Evolutionary conservation across 2,888 invertebrate species (phyloP), one percentile per base, ranked within the genome.

Genomic region (Platycheirus albimanus): DNA sequence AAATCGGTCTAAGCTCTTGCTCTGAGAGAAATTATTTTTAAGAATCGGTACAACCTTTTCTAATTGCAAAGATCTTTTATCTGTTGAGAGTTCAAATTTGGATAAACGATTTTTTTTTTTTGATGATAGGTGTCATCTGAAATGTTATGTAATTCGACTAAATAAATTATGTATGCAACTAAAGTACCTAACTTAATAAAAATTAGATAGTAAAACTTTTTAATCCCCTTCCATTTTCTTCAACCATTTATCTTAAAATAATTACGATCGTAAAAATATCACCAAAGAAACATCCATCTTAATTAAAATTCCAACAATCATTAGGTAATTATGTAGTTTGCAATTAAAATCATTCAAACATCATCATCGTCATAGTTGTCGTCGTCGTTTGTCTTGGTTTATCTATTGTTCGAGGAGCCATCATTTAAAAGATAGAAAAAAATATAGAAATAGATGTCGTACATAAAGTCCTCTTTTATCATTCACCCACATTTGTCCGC

Each of bases 401-500:
- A 24, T 33, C 30, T 33, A 33, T 33, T 33, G 30, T 33, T 33
- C 30, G 8, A 33, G 7, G 5, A 33, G 30, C 30, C 7, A 33
- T 33, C 30, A 33, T 33, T 33, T 33, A 33, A 8, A n/a, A n/a
- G n/a, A n/a, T n/a, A n/a, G 8, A 33, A 3, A 33, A 33, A 33
- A 8, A 6, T 33, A 24, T 24, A 24, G 30, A 33, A n/a, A n/a
- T n/a, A n/a, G 13, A 41, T 41, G 3, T 33, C 30, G 30, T 33
- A 41, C 38, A 41, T 41, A 41, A 41, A 20, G 8, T 36, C 30
- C 28, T 45, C 28, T 38, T n/a, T 19, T 49, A 28, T 58, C 38
- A 41, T 61, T 71, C 7, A 41, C 10, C 17, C 38, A 15, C 41
- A 49, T 51, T 61, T 61, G 30, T 33, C 19, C 13, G 43, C 19